Percentiles rank a stretch among this genome's conserved stretches.
Evolutionary conservation across 1,140 invertebrate genomes (phyloP).

Genomic region (Aphelenchoides avenae): DNA sequence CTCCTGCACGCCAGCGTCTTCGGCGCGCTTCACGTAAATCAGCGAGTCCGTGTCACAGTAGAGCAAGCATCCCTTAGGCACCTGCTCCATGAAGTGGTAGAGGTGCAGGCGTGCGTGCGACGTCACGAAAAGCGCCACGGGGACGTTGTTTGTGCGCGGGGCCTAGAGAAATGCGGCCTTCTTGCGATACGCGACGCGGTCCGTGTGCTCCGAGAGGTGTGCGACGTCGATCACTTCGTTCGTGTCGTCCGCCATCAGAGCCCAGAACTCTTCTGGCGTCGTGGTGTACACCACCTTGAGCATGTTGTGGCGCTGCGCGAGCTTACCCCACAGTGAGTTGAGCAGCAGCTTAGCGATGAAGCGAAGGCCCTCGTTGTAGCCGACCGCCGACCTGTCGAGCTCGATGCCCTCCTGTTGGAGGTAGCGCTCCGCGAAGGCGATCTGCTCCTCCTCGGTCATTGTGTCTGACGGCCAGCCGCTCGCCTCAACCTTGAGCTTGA

Average conservation of each 20-base stretch:
- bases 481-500: conserved; percentile 12
- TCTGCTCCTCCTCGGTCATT: neutral
- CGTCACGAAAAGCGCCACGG: conserved; percentile 9
- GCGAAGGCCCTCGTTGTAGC: conserved; percentile 11
- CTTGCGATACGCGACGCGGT: conserved; percentile 1
- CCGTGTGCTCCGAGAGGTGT: conserved; percentile 5
- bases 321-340: conserved; percentile 18
- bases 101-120: conserved; percentile 9
- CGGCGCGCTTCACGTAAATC: neutral
- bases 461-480: neutral
- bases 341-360: conserved; percentile 18
- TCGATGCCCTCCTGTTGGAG: conserved; percentile 3
- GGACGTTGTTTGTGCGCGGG: conserved; percentile 14
- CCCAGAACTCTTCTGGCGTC: conserved; percentile 6
- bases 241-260: neutral
- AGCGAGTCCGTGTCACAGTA: conserved; percentile 18
- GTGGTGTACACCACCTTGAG: conserved; percentile 1
- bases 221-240: conserved; percentile 9
- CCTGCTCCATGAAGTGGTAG: conserved; percentile 17
- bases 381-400: conserved; percentile 1
- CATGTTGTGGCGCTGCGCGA: conserved; percentile 3
- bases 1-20: neutral
- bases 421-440: neutral
- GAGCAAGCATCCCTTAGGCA: neutral
- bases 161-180: conserved; percentile 2